A percentile compares a stretch with the other conserved stretches of the same genome.
phyloP scores from a whole-genome alignment of 2,888 invertebrate species.

The Timema podura region DNA sequence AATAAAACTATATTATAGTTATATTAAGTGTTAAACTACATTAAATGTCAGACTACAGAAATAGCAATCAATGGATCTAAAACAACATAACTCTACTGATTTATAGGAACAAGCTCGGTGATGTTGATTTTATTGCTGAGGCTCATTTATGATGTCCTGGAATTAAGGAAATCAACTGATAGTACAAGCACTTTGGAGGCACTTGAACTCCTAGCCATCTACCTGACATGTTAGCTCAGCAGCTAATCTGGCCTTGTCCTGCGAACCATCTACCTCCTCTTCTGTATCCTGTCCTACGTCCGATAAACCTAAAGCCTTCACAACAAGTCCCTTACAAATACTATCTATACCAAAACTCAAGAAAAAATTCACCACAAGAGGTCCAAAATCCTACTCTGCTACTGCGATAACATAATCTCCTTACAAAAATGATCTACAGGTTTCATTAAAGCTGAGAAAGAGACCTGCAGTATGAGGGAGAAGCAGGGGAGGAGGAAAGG shows the following conservation, averaged over 20 bases:
- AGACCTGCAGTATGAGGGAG: background rate
- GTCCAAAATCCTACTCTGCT: background rate
- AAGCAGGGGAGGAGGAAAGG: background rate
- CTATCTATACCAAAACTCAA: too few relatives aligned
- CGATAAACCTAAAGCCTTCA: too few relatives aligned
- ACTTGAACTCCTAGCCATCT: too few relatives aligned
- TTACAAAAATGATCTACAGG: background rate
- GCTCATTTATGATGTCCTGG: background rate
- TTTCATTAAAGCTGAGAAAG: background rate
- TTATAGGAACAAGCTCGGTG: constrained; percentile 1
- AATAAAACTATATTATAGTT: background rate
- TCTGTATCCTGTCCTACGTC: too few relatives aligned
- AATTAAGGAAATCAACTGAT: too few relatives aligned
- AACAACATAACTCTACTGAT: background rate
- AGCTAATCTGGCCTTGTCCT: too few relatives aligned
- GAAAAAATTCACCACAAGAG: too few relatives aligned
- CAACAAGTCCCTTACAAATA: too few relatives aligned
- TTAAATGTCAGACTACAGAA: background rate
- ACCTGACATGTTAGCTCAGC: too few relatives aligned
- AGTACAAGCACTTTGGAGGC: too few relatives aligned
- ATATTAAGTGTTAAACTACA: background rate
- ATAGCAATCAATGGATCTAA: constrained; percentile 1
- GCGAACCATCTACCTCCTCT: too few relatives aligned
- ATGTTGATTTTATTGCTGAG: constrained; percentile 3
- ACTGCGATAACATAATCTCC: background rate